Conservation (phyloP, 2,888 invertebrate genomes). For the Apomyelois bistriatella region DNA sequence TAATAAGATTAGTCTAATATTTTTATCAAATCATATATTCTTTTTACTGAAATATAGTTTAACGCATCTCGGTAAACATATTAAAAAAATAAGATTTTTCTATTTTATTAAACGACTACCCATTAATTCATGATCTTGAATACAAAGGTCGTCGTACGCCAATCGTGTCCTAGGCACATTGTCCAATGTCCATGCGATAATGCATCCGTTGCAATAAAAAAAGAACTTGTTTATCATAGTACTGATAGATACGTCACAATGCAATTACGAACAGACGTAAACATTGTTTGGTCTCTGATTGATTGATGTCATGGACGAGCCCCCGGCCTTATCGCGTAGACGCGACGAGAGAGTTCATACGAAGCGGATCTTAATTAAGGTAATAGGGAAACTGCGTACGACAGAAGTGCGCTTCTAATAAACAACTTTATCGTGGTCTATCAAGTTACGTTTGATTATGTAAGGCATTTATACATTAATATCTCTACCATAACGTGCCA, state of each 20-base stretch:
- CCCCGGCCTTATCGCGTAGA: slow-evolving; percentile 57
- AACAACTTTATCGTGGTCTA: slow-evolving; percentile 22
- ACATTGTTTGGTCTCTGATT: slow-evolving; percentile 66
- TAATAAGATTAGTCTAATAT: too few species aligned
- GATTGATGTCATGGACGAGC: slow-evolving; percentile 77
- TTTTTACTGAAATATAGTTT: too few species aligned
- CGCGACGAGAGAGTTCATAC: slow-evolving; percentile 26
- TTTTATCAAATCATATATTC: too few species aligned
- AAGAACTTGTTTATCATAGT: slow-evolving; percentile 30
- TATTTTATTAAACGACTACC: too few species aligned
- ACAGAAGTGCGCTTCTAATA: slow-evolving; percentile 6
- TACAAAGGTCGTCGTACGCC: slow-evolving; percentile 42
- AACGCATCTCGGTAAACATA: too few species aligned
- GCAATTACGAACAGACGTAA: slow-evolving; percentile 49
- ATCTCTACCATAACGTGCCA: too few species aligned
- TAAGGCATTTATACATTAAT: neutral
- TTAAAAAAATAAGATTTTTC: too few species aligned
- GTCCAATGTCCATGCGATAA: slow-evolving; percentile 31
- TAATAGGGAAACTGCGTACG: slow-evolving; percentile 5
- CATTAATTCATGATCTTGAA: slow-evolving; percentile 19
- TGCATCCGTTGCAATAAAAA: slow-evolving; percentile 31
- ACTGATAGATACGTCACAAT: slow-evolving; percentile 53
- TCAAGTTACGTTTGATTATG: slow-evolving; percentile 9
- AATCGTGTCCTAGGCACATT: slow-evolving; percentile 22
- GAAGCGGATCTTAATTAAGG: slow-evolving; percentile 45